A percentile compares a stretch with the other conserved stretches of the same genome.
Conservation (phyloP, 1,140 invertebrate species). For the Aplysia californica region DNA sequence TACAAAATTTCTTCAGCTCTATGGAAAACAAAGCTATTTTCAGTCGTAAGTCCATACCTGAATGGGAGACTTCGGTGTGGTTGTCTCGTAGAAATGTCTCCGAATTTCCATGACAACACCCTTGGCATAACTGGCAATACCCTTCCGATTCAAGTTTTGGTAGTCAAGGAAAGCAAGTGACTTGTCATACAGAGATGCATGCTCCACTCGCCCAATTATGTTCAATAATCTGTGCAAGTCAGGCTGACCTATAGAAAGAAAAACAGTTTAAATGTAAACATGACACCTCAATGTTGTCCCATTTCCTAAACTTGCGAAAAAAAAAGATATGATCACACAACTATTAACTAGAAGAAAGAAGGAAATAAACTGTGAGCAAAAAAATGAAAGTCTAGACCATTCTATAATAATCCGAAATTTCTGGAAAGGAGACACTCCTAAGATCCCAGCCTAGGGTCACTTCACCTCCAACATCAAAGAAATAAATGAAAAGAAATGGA, state of each 20-base stretch:
- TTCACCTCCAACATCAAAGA: too few relatives aligned
- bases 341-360: not conserved
- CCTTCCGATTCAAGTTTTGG: conserved; percentile 21
- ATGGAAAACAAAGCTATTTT: too few relatives aligned
- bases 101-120: conserved; percentile 37
- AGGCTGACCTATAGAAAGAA: conserved; percentile 30
- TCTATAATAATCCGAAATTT: too few relatives aligned
- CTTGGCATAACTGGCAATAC: conserved; percentile 31
- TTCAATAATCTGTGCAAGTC: conserved; percentile 37
- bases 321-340: not conserved
- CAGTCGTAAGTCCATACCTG: too few relatives aligned
- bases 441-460: too few relatives aligned
- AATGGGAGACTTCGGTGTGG: conserved; percentile 37
- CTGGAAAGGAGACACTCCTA: too few relatives aligned
- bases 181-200: conserved; percentile 35
- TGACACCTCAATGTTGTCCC: not conserved
- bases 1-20: too few relatives aligned
- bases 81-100: conserved; percentile 38
- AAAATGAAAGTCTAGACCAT: not conserved
- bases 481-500: not conserved
- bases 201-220: conserved; percentile 33
- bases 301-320: not conserved
- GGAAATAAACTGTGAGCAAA: not conserved
- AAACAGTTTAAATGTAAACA: not conserved
- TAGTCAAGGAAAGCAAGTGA: conserved; percentile 30